Evolutionary conservation across 2,888 invertebrate genomes (phyloP), one percentile per base, ranked within the genome.

Genomic region (Eupithecia pulchellata): DNA sequence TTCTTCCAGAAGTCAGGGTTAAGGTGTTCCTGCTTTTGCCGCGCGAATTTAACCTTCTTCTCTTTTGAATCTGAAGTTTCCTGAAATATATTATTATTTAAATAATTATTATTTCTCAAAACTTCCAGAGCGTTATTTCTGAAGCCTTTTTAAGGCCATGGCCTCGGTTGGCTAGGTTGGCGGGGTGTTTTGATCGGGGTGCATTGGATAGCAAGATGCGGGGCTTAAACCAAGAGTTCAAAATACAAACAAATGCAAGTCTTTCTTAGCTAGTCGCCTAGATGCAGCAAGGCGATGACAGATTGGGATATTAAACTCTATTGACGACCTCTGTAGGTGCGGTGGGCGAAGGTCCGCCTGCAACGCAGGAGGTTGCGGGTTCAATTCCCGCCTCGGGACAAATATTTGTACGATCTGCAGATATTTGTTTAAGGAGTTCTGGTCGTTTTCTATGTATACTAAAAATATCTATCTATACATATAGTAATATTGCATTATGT

Each of bases 1-100:
- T 86, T 87, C 70, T 88, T 81, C 92, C 92, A 92, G 75, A 88
- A 83, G 29, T 83, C 85, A 2, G 84, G 78, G 73, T 69, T 70
- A 8, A 73, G 34, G 30, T 73, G 73, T 34, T 73, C 73, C 8
- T 73, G 73, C 27, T 73, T 73, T 9, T 73, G 73, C 2, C 73
- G 64, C 0, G 73, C 73, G 66, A 73, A 73, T 58, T 89, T 86
- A 39, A 89, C 79, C 73, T 85, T 82, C 65, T 82, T 79, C 80
- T 72, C 81, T 78, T 74, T 79, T 65, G 64, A 73, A 69, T 70
- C 78, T 47, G 82, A 79, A 58, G 82, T 79, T 55, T 75, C 79
- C 72, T 72, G 17, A n/a, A 66, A 69, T 17, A 13, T 11, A 6
- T 14, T n/a, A n/a, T n/a, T n/a, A n/a, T n/a, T n/a, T n/a, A n/a